Conservation (phyloP, 2,113 vertebrate genomes). For the Tetrao urogallus region DNA sequence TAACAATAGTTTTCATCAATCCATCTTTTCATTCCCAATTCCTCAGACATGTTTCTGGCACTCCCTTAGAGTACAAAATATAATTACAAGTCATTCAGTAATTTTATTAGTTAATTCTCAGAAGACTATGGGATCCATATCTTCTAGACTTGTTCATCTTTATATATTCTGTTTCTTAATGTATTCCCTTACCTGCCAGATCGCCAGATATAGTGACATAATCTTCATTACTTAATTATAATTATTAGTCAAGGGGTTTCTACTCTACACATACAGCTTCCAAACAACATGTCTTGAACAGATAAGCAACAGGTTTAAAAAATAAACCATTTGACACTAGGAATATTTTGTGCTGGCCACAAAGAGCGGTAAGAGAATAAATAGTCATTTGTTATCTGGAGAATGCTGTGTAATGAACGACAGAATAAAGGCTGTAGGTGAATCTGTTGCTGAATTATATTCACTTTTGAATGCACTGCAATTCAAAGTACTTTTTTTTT, state of each 20-base stretch:
- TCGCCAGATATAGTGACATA: constrained; percentile 39
- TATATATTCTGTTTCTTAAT: constrained; percentile 32
- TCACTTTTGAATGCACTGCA: not conserved
- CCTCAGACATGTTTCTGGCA: constrained; percentile 19
- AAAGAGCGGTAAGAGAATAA: not conserved
- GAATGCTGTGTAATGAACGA: not conserved
- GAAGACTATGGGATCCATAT: constrained; percentile 25
- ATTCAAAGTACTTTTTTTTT: constrained; percentile 13
- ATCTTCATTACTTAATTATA: constrained; percentile 64
- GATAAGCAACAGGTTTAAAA: constrained; percentile 28
- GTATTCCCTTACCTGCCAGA: constrained; percentile 51
- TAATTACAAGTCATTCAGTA: constrained; percentile 58
- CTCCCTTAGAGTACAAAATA: constrained; percentile 46
- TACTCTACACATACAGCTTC: not conserved
- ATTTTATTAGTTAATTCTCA: constrained; percentile 59
- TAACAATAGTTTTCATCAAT: constrained; percentile 18
- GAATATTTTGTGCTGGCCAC: not conserved
- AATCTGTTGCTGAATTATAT: not conserved
- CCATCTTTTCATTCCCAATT: constrained; percentile 15
- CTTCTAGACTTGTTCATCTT: constrained; percentile 24
- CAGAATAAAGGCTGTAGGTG: not conserved
- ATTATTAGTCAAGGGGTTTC: constrained; percentile 42
- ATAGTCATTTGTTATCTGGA: not conserved
- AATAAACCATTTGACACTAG: not conserved
- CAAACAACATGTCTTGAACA: not conserved